Evolutionary conservation across 2,113 vertebrate genomes (phyloP), one percentile per base, ranked within the genome.

Genomic region (Bujurquina vittata): DNA sequence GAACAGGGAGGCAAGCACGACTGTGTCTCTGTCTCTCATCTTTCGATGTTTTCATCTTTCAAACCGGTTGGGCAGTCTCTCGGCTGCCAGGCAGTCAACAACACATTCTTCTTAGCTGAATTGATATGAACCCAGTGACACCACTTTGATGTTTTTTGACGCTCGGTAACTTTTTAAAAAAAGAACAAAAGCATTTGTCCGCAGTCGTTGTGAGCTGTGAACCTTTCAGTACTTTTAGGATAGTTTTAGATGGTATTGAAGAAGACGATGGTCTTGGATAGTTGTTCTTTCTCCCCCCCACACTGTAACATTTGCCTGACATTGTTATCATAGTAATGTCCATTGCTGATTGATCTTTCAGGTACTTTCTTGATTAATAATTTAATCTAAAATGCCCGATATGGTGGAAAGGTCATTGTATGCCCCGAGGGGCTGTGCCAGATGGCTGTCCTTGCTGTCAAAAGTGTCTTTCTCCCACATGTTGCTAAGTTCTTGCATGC

Each of bases 31-130:
- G 55, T 35, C 62, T 90, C 33, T 87, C 33, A 56, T 60, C 0
- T 3, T 73, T 40, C 9, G n/a, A 29, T 72, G 75, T 88, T 85
- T 86, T 56, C 7, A 12, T 59, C 31, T 62, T 58, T 84, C 9
- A 89, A 86, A 92, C 91, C 1, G 14, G 88, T 88, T 55, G 22
- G 80, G 59, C 85, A 15, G 54, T 65, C 40, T 87, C 67, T 75
- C 69, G 77, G 61, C 52, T 73, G 59, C 20, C 60, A 80, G 40
- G 69, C 55, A 23, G 9, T 57, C 37, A 49, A 62, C 40, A 84
- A 87, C 65, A 79, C 69, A 65, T 87, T 84, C 57, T 67, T 86
- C 23, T 74, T 5, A 5, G 11, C 15, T 67, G 43, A 79, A 35
- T 52, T 55, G 3, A 74, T 33, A 33, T 55, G 14, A 26, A 26